Evolutionary conservation across 2,888 invertebrate genomes (phyloP), one percentile per base, ranked within the genome.

Genomic region (Tenthredo amoena): DNA sequence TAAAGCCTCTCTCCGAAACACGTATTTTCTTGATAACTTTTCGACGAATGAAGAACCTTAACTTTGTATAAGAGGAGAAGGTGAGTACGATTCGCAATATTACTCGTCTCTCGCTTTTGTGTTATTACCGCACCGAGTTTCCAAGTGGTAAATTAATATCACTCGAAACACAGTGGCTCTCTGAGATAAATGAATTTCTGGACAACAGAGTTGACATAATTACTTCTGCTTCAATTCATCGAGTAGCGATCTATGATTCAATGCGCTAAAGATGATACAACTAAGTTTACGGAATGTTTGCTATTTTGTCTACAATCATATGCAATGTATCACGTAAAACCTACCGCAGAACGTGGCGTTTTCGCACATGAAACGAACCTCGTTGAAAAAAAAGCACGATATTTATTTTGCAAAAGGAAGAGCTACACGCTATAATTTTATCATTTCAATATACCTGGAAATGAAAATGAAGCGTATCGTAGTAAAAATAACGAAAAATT

Each of bases 181-280:
- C 5, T 34, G 68, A 37, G 9, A 37, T 71, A 37, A 37, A 71
- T 71, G 21, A 31, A 37, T 37, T 37, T 9, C 71, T 71, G 31
- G 71, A 71, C 71, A 71, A 71, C 71, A 15, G 37, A 71, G 71
- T 71, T 37, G 71, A 37, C 34, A 37, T 37, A 71, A 71, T 37
- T 71, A 71, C 34, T 37, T 37, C 34, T 37, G 18, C 37, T 31
- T n/a, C 71, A 15, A 71, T 37, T 37, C n/a, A 34, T 37, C 37
- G 7, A 34, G n/a, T 37, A n/a, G 37, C 18, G 7, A 71, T 71
- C 71, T 37, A 18, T 37, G 18, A 71, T 9, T 71, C 71, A 31
- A 62, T 62, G 26, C 62, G 2, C 62, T 62, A 62, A 62, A 26
- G 9, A 12, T 62, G 4, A 26, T 12, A 55, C 55, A 55, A 1